Evolutionary conservation across 2,888 invertebrate species (phyloP).

Genomic region (Empis livida): DNA sequence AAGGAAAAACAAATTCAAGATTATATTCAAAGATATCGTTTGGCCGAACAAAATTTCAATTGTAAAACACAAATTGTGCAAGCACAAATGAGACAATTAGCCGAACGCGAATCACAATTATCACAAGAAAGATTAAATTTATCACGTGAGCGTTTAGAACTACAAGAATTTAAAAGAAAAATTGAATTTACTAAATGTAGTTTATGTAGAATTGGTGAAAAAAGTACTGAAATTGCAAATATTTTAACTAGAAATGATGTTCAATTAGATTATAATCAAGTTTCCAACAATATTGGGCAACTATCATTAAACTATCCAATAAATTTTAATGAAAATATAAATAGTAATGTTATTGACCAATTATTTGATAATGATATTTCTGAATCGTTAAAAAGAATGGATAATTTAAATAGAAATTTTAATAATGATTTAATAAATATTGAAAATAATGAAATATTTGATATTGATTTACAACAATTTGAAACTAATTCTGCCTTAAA

Average conservation of each 20-base stretch:
- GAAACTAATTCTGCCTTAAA: too few relatives aligned
- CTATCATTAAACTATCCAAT: background rate
- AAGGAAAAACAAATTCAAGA: slow-evolving; percentile 24
- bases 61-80: slow-evolving; percentile 26
- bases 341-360: slow-evolving; percentile 23
- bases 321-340: background rate
- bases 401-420: background rate
- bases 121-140: slow-evolving; percentile 29
- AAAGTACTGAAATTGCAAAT: slow-evolving; percentile 21
- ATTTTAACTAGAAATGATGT: slow-evolving; percentile 12
- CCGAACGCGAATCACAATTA: slow-evolving; percentile 29
- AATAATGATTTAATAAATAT: background rate
- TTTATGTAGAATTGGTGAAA: slow-evolving; percentile 30
- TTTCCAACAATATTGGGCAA: slow-evolving; percentile 7
- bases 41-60: slow-evolving; percentile 25
- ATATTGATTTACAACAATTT: too few relatives aligned
- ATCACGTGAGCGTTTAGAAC: slow-evolving; percentile 28
- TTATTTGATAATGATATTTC: slow-evolving; percentile 28
- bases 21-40: slow-evolving; percentile 21
- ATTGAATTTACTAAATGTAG: slow-evolving; percentile 27
- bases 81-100: slow-evolving; percentile 24
- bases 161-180: slow-evolving; percentile 25
- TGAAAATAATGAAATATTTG: too few relatives aligned
- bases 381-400: slow-evolving; percentile 26
- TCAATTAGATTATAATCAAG: slow-evolving; percentile 1